phyloP scores from a whole-genome alignment of 2,797 vertebrate species.

The Alectoris magna region DNA sequence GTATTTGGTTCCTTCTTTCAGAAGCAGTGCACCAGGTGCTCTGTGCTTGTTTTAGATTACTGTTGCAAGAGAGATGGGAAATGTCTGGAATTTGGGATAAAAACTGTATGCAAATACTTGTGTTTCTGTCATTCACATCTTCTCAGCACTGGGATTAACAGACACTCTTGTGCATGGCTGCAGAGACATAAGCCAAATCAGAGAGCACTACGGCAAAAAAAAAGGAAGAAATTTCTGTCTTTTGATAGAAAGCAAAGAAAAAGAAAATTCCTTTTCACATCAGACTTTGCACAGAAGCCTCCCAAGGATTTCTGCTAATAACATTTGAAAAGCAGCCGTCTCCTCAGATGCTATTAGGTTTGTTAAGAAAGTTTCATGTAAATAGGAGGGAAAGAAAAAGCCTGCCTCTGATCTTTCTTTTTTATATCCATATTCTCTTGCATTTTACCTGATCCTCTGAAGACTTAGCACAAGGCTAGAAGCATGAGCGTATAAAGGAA shows the following conservation, averaged over 20 bases:
- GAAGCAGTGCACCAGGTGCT: neutral
- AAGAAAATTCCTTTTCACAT: neutral
- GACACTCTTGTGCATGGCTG: neutral
- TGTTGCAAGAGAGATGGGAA: neutral
- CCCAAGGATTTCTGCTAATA: neutral
- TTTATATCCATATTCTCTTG: neutral
- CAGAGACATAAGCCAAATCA: neutral
- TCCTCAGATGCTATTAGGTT: neutral
- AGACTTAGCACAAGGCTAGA: neutral
- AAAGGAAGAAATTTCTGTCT: neutral
- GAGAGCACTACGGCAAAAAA: neutral
- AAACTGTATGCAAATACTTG: neutral
- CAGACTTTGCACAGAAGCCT: neutral
- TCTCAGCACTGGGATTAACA: neutral
- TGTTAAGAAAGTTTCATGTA: neutral
- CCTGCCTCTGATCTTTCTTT: neutral
- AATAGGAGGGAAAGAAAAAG: neutral
- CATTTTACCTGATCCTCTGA: conserved; percentile 4
- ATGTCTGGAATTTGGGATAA: neutral
- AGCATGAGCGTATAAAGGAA: neutral
- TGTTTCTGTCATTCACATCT: neutral
- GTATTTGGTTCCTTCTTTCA: neutral
- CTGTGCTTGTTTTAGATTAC: neutral
- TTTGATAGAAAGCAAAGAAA: neutral
- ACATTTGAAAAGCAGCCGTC: neutral